Evolutionary conservation across 2,113 vertebrate species (phyloP).

Genomic region (Aldabrachelys gigantea): DNA sequence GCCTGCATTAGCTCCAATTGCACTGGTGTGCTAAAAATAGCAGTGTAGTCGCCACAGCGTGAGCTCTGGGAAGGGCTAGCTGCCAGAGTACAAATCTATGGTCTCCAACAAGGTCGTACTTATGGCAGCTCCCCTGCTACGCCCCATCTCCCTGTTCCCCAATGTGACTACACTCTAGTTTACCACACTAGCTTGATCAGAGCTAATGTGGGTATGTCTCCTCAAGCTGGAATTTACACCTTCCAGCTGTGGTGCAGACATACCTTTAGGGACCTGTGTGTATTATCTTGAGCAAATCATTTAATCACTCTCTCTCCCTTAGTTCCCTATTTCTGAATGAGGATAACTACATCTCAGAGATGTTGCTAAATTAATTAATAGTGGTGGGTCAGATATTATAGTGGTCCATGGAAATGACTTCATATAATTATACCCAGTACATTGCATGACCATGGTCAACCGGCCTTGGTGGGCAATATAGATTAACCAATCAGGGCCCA

Average conservation of each 20-base stretch:
- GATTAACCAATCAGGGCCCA: not conserved
- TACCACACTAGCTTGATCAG: not conserved
- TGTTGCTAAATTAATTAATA: not conserved
- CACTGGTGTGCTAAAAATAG: not conserved
- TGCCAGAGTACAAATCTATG: not conserved
- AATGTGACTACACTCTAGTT: not conserved
- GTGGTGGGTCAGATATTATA: not conserved
- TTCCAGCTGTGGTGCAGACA: not conserved
- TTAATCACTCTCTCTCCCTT: not conserved
- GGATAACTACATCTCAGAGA: not conserved
- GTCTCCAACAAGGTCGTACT: not conserved
- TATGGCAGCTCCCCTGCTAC: not conserved
- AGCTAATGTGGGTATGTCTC: not conserved
- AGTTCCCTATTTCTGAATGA: not conserved
- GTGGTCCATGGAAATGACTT: not conserved
- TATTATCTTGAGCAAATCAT: not conserved
- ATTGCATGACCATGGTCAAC: not conserved
- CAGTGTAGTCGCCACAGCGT: not conserved
- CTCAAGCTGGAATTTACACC: not conserved
- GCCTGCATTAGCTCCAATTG: not conserved
- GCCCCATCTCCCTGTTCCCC: not conserved
- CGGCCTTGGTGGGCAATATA: not conserved
- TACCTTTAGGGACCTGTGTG: not conserved
- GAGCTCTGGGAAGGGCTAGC: not conserved
- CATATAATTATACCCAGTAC: not conserved